These are phyloP conservation scores for Lineus longissimus DNA, from an alignment of 1,140 invertebrate genomes.

Conservation along the genomic window DNA sequence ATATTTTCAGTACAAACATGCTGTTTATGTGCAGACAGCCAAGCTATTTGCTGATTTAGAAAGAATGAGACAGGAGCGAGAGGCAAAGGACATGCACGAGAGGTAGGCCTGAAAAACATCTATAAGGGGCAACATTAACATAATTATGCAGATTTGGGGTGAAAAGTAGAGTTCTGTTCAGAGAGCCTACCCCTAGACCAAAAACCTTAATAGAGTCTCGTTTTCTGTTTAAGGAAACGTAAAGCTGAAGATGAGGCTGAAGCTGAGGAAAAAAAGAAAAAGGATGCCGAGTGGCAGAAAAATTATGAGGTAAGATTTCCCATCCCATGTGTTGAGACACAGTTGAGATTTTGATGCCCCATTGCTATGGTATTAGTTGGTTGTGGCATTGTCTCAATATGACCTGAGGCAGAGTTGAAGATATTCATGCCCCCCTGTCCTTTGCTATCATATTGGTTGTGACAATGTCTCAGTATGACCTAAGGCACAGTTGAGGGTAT, in stretches of 20 bases:
- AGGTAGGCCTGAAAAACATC: slow-evolving; percentile 52
- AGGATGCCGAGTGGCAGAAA: slow-evolving; percentile 93
- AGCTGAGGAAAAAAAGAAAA: slow-evolving; percentile 81
- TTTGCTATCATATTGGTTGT: background rate
- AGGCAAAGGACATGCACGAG: slow-evolving; percentile 87
- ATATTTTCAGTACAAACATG: slow-evolving; percentile 78
- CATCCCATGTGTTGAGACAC: background rate
- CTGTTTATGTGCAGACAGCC: slow-evolving; percentile 95
- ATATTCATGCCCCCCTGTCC: background rate
- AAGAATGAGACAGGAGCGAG: slow-evolving; percentile 66
- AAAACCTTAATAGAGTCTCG: background rate
- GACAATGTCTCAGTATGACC: background rate
- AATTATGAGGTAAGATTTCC: slow-evolving; percentile 82
- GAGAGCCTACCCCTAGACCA: no score
- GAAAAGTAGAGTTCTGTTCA: background rate
- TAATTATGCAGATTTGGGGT: background rate
- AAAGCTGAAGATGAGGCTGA: slow-evolving; percentile 92
- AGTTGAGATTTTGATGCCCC: slow-evolving; percentile 14
- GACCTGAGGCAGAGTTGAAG: background rate
- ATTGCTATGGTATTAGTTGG: no score
- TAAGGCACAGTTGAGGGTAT: background rate
- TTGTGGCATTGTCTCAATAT: background rate
- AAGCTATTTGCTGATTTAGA: slow-evolving; percentile 97
- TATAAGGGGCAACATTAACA: background rate
- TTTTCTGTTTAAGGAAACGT: slow-evolving; percentile 62